Conservation (phyloP, 2,113 vertebrate genomes). For the Callipepla squamata region DNA sequence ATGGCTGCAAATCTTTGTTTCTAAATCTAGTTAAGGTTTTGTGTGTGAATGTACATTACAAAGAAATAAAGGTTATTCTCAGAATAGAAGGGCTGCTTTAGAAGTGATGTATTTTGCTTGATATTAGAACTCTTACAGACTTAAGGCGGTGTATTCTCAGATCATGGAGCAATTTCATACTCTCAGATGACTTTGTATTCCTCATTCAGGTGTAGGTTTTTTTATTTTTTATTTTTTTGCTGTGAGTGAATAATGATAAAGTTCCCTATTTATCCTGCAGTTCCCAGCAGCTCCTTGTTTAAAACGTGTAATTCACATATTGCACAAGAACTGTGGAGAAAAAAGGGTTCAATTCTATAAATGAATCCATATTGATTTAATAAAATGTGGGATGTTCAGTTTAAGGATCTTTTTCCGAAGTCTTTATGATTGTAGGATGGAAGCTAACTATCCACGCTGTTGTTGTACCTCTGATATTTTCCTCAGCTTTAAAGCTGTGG, state of each 20-base stretch:
- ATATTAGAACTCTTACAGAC: constrained; percentile 14
- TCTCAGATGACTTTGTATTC: constrained; percentile 1
- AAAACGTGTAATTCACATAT: background rate
- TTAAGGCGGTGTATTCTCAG: background rate
- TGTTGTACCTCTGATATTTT: background rate
- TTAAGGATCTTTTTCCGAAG: constrained; percentile 12
- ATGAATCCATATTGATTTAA: constrained; percentile 4
- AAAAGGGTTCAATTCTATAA: background rate
- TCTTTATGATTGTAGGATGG: background rate
- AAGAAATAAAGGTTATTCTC: constrained; percentile 22
- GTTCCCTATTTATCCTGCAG: background rate
- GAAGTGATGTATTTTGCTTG: background rate
- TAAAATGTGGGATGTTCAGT: background rate
- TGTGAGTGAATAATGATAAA: background rate
- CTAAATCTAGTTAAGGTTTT: constrained; percentile 41
- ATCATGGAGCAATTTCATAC: background rate
- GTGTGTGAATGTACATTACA: background rate
- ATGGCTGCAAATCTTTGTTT: constrained; percentile 17
- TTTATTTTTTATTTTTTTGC: background rate
- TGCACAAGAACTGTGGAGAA: background rate
- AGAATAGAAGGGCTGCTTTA: constrained; percentile 16
- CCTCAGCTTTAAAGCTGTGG: background rate
- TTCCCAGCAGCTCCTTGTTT: constrained; percentile 1
- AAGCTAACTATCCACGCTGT: background rate
- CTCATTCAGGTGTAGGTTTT: background rate